phyloP scores from a whole-genome alignment of 2,113 vertebrate species.

The Esox niger region DNA sequence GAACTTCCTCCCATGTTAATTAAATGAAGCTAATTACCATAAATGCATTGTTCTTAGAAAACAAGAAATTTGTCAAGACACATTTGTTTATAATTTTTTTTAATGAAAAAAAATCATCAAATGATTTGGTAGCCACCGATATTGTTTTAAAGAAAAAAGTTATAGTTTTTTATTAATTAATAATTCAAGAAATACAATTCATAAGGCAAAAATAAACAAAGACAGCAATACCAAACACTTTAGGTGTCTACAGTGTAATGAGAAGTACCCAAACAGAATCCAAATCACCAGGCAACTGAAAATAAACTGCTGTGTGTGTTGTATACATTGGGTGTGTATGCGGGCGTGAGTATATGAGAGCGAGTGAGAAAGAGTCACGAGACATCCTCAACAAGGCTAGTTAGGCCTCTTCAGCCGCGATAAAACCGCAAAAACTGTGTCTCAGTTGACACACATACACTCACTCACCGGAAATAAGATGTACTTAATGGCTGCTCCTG shows the following conservation, averaged over 20 bases:
- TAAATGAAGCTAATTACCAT: neutral
- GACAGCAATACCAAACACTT: neutral
- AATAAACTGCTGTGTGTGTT: neutral
- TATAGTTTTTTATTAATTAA: neutral
- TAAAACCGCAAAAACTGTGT: too few relatives aligned
- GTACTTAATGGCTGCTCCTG: conserved; percentile 52
- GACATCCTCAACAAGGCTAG: too few relatives aligned
- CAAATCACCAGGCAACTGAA: neutral
- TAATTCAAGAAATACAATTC: neutral
- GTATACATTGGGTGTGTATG: neutral
- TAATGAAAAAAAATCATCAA: neutral
- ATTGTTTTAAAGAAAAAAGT: neutral
- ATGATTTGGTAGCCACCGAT: neutral
- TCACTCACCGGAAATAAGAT: too few relatives aligned
- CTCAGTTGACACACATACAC: too few relatives aligned
- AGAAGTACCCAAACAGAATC: neutral
- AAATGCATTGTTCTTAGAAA: neutral
- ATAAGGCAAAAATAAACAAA: neutral
- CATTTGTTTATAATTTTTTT: neutral
- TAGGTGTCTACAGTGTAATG: neutral
- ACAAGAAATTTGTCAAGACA: neutral
- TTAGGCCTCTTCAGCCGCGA: too few relatives aligned
- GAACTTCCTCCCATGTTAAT: neutral
- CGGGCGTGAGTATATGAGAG: neutral
- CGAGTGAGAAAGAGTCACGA: neutral